Percentiles rank a stretch among this genome's conserved stretches.
phyloP scores from a whole-genome alignment of 1,140 invertebrate genomes.

The Paraescarpia echinospica region DNA sequence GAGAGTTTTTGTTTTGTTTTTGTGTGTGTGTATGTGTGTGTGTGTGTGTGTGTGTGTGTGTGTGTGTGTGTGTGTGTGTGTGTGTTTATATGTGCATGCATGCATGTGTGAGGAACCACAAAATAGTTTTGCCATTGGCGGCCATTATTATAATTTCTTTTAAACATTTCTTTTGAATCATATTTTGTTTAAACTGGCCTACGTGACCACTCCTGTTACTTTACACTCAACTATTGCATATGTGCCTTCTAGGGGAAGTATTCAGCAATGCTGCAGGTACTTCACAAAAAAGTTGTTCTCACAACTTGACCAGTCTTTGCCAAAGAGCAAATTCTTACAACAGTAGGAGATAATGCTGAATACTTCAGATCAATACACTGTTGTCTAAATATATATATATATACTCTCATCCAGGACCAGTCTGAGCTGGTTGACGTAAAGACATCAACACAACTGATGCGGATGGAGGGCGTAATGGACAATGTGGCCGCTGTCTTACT shows the following conservation, averaged over 20 bases:
- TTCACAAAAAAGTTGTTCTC: background rate
- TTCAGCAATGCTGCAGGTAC: background rate
- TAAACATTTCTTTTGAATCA: too few species aligned
- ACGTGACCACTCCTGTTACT: background rate
- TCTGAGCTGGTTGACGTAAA: background rate
- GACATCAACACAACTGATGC: background rate
- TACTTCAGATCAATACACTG: background rate
- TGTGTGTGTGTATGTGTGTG: too few species aligned
- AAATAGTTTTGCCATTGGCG: too few species aligned
- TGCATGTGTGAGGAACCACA: too few species aligned
- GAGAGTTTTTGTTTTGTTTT: too few species aligned
- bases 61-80: too few species aligned
- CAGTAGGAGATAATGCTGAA: background rate
- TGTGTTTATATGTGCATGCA: too few species aligned
- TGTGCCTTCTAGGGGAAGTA: background rate
- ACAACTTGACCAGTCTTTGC: background rate
- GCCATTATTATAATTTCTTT: too few species aligned
- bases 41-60: too few species aligned
- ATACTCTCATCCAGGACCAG: background rate
- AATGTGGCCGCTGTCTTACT: slow-evolving; percentile 46
- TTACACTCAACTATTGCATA: too few species aligned
- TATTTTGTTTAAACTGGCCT: too few species aligned
- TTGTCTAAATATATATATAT: background rate
- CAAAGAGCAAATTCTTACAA: background rate
- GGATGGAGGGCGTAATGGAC: slow-evolving; percentile 35